Conservation (phyloP, 2,888 invertebrate genomes). For the Tolmerus cingulatus region DNA sequence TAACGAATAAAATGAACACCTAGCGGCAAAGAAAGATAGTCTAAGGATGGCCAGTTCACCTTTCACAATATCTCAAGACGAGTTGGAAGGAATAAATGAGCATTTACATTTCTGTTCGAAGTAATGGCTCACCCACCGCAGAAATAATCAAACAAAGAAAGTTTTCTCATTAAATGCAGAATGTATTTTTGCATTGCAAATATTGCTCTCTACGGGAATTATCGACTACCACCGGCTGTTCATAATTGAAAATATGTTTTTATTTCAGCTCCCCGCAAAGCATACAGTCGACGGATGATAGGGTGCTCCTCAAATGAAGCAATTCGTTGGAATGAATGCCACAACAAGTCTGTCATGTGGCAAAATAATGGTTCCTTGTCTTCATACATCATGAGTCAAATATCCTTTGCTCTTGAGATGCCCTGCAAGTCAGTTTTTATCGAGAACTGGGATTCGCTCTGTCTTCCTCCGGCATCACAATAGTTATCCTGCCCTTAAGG, state of each 20-base stretch:
- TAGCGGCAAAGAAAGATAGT: neutral
- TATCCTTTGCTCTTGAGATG: neutral
- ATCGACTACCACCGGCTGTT: neutral
- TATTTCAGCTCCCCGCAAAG: neutral
- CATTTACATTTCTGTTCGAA: neutral
- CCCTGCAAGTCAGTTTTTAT: neutral
- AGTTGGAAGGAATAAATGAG: neutral
- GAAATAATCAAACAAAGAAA: slow-evolving; percentile 14
- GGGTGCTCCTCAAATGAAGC: neutral
- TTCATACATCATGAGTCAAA: slow-evolving; percentile 5
- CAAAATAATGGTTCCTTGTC: slow-evolving; percentile 26
- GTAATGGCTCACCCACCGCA: neutral
- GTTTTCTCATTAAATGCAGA: slow-evolving; percentile 26
- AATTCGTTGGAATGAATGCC: slow-evolving; percentile 22
- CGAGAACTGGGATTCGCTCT: neutral
- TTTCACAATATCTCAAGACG: neutral
- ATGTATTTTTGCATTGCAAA: slow-evolving; percentile 4
- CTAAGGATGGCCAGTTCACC: neutral
- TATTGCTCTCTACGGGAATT: neutral
- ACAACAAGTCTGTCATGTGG: slow-evolving; percentile 26
- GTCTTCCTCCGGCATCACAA: neutral
- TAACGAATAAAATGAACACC: neutral
- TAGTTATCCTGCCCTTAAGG: slow-evolving; percentile 23
- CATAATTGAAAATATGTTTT: slow-evolving; percentile 35
- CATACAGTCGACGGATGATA: neutral